These are phyloP conservation scores for Anthophora plumipes DNA, from an alignment of 2,888 invertebrate species.

Conservation along the genomic window DNA sequence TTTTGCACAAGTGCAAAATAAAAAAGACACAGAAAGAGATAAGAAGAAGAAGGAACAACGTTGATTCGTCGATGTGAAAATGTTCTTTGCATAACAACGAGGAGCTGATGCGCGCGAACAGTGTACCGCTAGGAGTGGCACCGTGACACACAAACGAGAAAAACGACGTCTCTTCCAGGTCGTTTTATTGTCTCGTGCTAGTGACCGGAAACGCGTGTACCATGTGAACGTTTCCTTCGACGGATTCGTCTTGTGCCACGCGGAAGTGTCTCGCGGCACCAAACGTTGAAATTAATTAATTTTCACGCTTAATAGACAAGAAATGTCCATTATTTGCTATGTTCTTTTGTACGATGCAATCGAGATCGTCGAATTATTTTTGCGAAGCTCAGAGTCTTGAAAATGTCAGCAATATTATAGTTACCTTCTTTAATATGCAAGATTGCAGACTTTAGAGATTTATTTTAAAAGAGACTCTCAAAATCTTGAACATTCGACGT, in stretches of 20 bases:
- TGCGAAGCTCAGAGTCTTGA: no score
- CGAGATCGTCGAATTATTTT: no score
- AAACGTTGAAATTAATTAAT: neutral
- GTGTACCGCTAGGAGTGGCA: constrained; percentile 72
- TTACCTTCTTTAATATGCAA: no score
- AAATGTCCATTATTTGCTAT: no score
- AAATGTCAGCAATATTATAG: no score
- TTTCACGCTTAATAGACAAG: no score
- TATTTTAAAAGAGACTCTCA: no score
- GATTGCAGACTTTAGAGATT: no score
- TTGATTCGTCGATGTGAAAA: constrained; percentile 61
- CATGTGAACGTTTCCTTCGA: neutral
- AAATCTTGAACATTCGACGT: neutral
- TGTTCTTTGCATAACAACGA: constrained; percentile 69
- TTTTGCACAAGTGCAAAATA: no score
- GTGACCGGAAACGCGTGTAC: constrained; percentile 53
- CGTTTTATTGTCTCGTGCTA: constrained; percentile 31
- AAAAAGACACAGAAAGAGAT: neutral
- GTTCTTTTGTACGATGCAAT: no score
- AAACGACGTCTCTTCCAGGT: constrained; percentile 53
- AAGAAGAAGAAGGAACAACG: constrained; percentile 27
- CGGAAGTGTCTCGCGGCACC: neutral
- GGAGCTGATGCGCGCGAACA: constrained; percentile 33
- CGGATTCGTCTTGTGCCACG: neutral
- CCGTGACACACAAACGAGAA: constrained; percentile 72